Evolutionary conservation across 2,888 invertebrate genomes (phyloP), one percentile per base, ranked within the genome.

Genomic region (Melanostoma scalare): DNA sequence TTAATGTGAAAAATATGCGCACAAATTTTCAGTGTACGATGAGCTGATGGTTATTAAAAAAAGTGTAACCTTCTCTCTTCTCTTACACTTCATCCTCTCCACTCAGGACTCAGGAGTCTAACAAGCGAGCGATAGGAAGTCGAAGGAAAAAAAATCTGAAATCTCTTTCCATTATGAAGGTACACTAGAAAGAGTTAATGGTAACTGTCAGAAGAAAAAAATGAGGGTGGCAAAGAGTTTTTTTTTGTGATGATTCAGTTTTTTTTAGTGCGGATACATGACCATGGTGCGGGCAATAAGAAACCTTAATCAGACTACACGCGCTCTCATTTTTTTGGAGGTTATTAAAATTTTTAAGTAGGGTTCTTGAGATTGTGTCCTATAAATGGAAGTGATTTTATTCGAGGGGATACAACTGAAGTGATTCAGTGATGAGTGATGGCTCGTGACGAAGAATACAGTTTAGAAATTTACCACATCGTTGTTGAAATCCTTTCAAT

Each of bases 1-100:
- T 88, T 89, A 90, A 90, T 90, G 88, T 88, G 87, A 86, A 88
- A 89, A 90, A 90, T 90, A 90, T 89, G 90, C 88, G 88, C 82
- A 84, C 71, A 71, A 67, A 67, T 79, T 74, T 60, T 71, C 6
- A 44, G 50, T 58, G 31, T 56, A 10, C 9, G 78, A 84, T 79
- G 74, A 84, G 65, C 46, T 61, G 38, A 69, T 56, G 35, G 50
- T 55, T 46, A 67, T 33, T 38, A n/a, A 30, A 30, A 4, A 6
- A 53, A 42, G 53, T 10, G 53, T 52, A 35, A 40, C 55, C 44
- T 56, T 63, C 56, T 77, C 77, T 38, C 20, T 20, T 20, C 20
- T 20, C 56, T 77, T 60, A 20, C 31, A 40, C 40, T 33, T 40
- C 33, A 33, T 44, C 42, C 20, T 33, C 33, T 2, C 10, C 31